phyloP scores from a whole-genome alignment of 2,113 vertebrate species.

The Tachysurus vachellii region DNA sequence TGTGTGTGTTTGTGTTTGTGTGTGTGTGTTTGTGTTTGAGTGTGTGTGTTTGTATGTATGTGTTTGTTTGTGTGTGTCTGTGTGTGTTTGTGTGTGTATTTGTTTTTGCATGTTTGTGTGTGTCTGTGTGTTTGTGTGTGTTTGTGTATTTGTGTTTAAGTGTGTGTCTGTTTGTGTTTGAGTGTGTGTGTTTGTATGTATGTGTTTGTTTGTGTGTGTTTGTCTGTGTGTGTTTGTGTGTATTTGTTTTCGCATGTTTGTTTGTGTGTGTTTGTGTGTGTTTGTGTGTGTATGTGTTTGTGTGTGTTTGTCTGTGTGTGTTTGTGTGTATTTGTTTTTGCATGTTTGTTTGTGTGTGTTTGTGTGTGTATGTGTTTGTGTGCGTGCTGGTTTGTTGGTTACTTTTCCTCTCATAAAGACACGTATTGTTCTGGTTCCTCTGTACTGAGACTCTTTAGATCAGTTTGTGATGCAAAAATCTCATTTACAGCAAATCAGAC shows the following conservation, averaged over 20 bases:
- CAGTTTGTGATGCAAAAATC: no score
- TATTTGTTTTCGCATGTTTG: neutral
- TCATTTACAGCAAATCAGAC: no score
- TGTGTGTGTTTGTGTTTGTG: neutral
- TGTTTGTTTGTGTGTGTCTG: neutral
- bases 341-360: neutral
- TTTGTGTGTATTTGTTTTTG: neutral
- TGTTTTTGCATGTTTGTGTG: neutral
- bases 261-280: neutral
- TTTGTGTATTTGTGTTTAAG: neutral
- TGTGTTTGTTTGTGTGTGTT: neutral
- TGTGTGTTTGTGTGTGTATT: neutral
- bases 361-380: neutral
- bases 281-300: neutral
- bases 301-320: neutral
- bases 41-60: neutral
- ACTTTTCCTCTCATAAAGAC: neutral
- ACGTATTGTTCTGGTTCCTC: no score
- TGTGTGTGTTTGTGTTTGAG: neutral
- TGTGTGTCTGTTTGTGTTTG: neutral
- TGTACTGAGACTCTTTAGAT: no score
- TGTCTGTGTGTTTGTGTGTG: neutral
- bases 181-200: neutral
- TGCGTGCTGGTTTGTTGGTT: neutral
- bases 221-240: neutral